Evolutionary conservation across 2,888 invertebrate genomes (phyloP), one percentile per base, ranked within the genome.

Genomic region (Andrena dorsata): DNA sequence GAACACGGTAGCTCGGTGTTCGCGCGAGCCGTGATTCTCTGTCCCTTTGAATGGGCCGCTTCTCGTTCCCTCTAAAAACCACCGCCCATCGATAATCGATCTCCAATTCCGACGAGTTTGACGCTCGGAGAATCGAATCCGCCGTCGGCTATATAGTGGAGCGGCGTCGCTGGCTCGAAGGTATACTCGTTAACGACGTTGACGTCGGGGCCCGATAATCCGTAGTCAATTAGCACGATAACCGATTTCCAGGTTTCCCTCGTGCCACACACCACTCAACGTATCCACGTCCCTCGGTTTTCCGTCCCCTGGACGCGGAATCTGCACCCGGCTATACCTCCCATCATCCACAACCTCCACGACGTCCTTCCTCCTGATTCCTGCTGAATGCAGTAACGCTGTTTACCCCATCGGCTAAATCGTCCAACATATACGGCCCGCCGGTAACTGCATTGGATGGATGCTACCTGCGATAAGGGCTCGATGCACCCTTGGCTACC

Each of bases 141-240:
- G 49, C n/a, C 61, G 53, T 23, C 1, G 16, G 47, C 23, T 49
- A 20, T 32, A 10, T 5, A 51, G 23, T 51, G 56, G 41, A 56
- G 41, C 75, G 63, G 51, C 63, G 56, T 68, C 60, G 41, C 68
- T 51, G n/a, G 28, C 41, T 65, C 41, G 35, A 64, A 76, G 58
- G 69, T 76, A 49, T 73, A 65, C 73, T 73, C 64, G 81, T 76
- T 70, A 81, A 72, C 81, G 56, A 75, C 53, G 41, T 49, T 61
- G 69, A 70, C 56, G 28, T 66, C 63, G 72, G 49, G 41, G 20
- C 66, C 41, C 64, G 68, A 76, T 76, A 82, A 76, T 80, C 76
- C 76, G 58, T 56, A 63, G 82, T 83, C 83, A 83, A 83, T 83
- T 74, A 82, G 56, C 72, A 56, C 71, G 82, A 80, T 76, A 82